Evolutionary conservation across 2,888 invertebrate species (phyloP).

Genomic region (Steinernema scapterisci): DNA sequence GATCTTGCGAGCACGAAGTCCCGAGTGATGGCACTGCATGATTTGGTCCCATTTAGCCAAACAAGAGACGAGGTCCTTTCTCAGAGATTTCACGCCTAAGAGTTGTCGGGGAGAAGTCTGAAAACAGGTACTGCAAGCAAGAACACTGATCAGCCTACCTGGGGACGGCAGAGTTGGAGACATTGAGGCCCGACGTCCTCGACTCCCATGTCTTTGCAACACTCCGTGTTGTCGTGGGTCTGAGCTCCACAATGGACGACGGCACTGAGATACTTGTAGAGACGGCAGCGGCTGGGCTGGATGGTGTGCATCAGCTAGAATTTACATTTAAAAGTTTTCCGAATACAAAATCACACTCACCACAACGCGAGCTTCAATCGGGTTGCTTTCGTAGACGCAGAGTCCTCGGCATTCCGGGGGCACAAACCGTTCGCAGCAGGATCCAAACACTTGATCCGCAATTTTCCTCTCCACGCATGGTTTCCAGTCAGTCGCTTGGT

Average conservation of each 20-base stretch:
- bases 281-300: constrained; percentile 64
- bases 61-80: constrained; percentile 65
- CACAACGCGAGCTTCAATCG: constrained; percentile 65
- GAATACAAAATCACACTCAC: constrained; percentile 41
- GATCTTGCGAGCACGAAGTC: constrained; percentile 65
- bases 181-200: constrained; percentile 63
- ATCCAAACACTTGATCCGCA: constrained; percentile 65
- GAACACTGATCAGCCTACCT: constrained; percentile 46
- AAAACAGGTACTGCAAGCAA: constrained; percentile 35
- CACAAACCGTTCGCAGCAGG: constrained; percentile 65
- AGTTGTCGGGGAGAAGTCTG: constrained; percentile 61
- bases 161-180: constrained; percentile 62
- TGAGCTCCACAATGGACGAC: constrained; percentile 66
- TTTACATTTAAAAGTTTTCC: not conserved
- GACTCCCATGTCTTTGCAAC: constrained; percentile 61
- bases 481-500: constrained; percentile 62
- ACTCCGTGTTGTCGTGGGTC: constrained; percentile 66
- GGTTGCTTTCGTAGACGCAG: constrained; percentile 65
- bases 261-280: constrained; percentile 64
- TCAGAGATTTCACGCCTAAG: constrained; percentile 64
- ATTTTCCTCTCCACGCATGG: constrained; percentile 66
- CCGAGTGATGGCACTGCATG: constrained; percentile 65
- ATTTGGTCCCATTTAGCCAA: constrained; percentile 66
- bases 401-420: constrained; percentile 66
- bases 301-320: constrained; percentile 66